Base-by-base conservation (phyloP, 1,140 invertebrate genomes). In the Drosophila tristis region DNA sequence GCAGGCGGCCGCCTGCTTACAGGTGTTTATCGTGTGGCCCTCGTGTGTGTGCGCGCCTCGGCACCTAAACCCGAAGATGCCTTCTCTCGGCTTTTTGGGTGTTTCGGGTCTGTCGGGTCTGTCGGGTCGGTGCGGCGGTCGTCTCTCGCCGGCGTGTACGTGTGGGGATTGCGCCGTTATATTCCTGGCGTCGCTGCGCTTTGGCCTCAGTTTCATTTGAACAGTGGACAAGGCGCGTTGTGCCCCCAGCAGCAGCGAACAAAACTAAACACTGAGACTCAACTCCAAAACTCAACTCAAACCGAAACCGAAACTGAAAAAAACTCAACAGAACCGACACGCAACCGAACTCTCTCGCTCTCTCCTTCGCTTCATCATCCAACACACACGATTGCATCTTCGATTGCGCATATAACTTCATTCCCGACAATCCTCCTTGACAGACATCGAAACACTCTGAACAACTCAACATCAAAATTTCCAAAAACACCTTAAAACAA, bases 121-220 rank as follows among this genome's bases (percentile, higher is more conserved):
- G 11, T 39, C 39, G 51, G 47, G 49, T 20, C 45, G 31, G 31
- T 49, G 44, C 29, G 43, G 25, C 20, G 26, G 11, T 39, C 35
- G 35, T 13, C 35, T 39, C 35, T 39, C 35, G 35, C 35, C 35
- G 35, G 35, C 35, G 35, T 39, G 35, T 13, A 7, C 26, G 11
- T 44, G 39, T 68, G 29, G 43, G 25, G 48, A 15, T 13, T 20
- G 43, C 11, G 31, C 16, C 65, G 72, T 78, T 87, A 87, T 87
- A 87, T 89, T 89, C 74, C 82, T 79, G 67, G 43, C 42, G 43
- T 44, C 60, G 57, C 51, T 44, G 49, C 66, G 75, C 45, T 62
- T 68, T 76, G 60, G 79, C 84, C 65, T 79, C 78, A 87, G 82
- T 87, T 82, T 79, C 70, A 64, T 87, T 81, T 67, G 66, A 81